A percentile compares a stretch with the other conserved stretches of the same genome.
Conservation (phyloP, 2,888 invertebrate genomes). For the Helleia helle region DNA sequence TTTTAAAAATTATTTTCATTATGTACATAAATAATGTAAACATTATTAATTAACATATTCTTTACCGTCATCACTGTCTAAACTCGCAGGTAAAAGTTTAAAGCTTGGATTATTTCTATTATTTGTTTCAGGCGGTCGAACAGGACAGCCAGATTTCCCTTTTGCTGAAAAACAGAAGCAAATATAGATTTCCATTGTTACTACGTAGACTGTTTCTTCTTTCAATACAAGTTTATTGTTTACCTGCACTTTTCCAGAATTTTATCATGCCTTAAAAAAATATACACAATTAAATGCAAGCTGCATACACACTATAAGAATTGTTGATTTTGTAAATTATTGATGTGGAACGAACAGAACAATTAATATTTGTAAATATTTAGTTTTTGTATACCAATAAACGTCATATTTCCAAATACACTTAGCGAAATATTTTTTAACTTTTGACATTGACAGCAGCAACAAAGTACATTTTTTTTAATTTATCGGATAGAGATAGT, state of each 20-base stretch:
- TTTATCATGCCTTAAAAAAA: conserved; percentile 75
- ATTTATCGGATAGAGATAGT: no score
- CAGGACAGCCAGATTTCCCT: conserved; percentile 66
- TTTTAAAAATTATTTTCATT: conserved; percentile 3
- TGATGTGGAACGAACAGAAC: neutral
- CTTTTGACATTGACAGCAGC: neutral
- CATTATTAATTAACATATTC: conserved; percentile 21
- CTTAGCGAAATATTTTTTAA: neutral
- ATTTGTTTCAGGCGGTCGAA: conserved; percentile 54
- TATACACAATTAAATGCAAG: neutral
- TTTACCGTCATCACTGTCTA: conserved; percentile 47
- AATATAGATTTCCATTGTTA: conserved; percentile 6
- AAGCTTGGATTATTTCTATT: conserved; percentile 23
- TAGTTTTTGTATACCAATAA: neutral
- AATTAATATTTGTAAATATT: neutral
- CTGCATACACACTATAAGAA: neutral
- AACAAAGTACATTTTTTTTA: no score
- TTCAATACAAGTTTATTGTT: conserved; percentile 11
- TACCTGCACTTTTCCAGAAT: conserved; percentile 85
- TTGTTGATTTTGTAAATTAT: neutral
- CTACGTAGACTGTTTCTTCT: conserved; percentile 6
- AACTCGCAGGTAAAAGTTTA: conserved; percentile 32
- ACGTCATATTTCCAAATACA: neutral
- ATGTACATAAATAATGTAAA: conserved; percentile 2
- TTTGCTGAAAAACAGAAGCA: conserved; percentile 41